Evolutionary conservation across 2,797 vertebrate genomes (phyloP), one percentile per base, ranked within the genome.

Genomic region (Malurus leucopterus): DNA sequence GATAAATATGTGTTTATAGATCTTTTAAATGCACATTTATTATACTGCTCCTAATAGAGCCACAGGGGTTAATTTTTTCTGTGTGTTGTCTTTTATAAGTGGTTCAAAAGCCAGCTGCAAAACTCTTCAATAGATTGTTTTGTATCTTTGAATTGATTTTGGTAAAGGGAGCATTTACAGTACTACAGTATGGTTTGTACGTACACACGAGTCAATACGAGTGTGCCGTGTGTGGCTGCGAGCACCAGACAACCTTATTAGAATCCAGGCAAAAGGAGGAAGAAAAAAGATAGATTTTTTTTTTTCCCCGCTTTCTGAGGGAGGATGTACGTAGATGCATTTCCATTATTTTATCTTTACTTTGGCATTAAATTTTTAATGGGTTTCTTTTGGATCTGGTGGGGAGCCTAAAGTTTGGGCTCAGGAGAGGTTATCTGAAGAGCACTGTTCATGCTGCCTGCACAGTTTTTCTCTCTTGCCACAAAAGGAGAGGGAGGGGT

Each of bases 1-100:
- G 97, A 97, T 97, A 98, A 98, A 98, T 98, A 98, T 97, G 97
- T 97, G 97, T 98, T 98, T 98, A 98, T 98, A 97, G 97, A 97
- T 98, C 97, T 98, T 97, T 98, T 98, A 98, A 97, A 98, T 97
- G 97, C 97, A 97, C 97, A 97, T 98, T 98, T 97, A 97, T 98
- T 97, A 97, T 97, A 95, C 94, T 95, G 96, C 94, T 97, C 94
- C 96, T 98, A 97, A 98, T 98, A 98, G 97, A 98, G 97, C 96
- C 97, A 96, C 96, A 96, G 97, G 97, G 97, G 97, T 98, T 97
- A 97, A 97, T 98, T 97, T 97, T 97, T 96, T 90, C 95, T 97
- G 93, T 93, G 94, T 96, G 95, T 97, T 97, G 96, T 97, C 95
- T 97, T 96, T 97, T 96, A 86, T 97, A 97, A 97, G 96, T 97